Evolutionary conservation across 2,113 vertebrate species (phyloP).

Genomic region (Ranitomeya variabilis): DNA sequence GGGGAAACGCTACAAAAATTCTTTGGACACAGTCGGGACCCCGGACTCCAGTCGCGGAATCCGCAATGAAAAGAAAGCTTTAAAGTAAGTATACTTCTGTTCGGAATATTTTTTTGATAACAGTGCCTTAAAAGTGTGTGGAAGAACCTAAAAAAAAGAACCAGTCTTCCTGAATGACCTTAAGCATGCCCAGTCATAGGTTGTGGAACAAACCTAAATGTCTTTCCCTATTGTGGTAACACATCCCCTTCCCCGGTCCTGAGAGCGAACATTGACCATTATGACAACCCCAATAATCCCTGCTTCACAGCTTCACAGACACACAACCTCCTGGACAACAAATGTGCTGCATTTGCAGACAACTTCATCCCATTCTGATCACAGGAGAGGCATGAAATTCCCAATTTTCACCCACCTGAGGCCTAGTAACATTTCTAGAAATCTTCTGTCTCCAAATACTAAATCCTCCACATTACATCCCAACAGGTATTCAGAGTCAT

Average conservation of each 20-base stretch:
- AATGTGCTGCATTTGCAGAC: not conserved
- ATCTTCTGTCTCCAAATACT: not conserved
- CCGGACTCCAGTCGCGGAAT: conserved; percentile 91
- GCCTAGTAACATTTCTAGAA: not conserved
- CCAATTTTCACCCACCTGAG: not conserved
- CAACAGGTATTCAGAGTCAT: not conserved
- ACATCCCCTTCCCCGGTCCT: conserved; percentile 1
- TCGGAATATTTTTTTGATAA: not conserved
- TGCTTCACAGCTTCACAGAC: not conserved
- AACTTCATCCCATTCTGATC: not conserved
- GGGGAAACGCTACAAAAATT: conserved; percentile 96
- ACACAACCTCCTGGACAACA: not conserved
- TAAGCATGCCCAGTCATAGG: conserved; percentile 16
- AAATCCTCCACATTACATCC: not conserved
- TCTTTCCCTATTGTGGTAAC: conserved; percentile 48
- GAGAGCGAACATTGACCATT: not conserved
- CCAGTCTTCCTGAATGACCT: not conserved
- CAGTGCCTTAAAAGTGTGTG: not conserved
- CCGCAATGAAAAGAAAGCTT: conserved; percentile 95
- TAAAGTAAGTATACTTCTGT: conserved; percentile 89
- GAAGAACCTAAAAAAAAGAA: not conserved
- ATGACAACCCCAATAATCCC: not conserved
- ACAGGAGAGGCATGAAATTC: not conserved
- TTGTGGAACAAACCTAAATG: conserved; percentile 27
- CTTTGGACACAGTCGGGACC: conserved; percentile 90